Percentiles rank a stretch among this genome's conserved stretches.
These are phyloP conservation scores for Rhopalosiphum padi DNA, from an alignment of 1,140 invertebrate species.

Conservation along the genomic window DNA sequence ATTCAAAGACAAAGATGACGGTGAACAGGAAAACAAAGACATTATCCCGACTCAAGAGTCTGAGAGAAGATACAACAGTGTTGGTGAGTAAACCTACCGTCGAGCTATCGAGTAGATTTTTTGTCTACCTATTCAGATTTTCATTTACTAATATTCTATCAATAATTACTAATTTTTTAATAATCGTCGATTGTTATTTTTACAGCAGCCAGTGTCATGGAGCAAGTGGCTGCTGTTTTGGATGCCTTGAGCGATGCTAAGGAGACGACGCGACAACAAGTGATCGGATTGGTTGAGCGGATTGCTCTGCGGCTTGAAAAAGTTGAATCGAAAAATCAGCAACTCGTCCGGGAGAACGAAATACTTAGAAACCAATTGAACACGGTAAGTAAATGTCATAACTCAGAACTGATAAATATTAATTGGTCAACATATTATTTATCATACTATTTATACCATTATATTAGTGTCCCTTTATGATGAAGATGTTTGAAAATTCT, in stretches of 20 bases:
- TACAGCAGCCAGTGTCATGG: conserved; percentile 60
- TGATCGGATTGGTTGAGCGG: conserved; percentile 61
- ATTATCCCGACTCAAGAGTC: neutral
- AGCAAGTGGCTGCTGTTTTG: conserved; percentile 62
- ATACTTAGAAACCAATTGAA: conserved; percentile 50
- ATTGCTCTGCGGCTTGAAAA: conserved; percentile 60
- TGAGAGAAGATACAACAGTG: conserved; percentile 1
- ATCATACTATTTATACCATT: neutral
- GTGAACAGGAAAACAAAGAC: conserved; percentile 13
- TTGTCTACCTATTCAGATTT: neutral
- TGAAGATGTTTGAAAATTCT: neutral
- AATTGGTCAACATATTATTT: neutral
- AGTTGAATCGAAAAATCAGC: conserved; percentile 45
- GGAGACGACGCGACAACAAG: conserved; percentile 62
- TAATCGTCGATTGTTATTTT: neutral
- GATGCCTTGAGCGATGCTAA: conserved; percentile 62
- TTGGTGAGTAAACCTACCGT: neutral
- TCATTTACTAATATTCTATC: no score
- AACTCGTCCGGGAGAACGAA: conserved; percentile 41
- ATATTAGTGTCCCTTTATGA: neutral
- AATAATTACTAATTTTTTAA: neutral
- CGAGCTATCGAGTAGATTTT: neutral
- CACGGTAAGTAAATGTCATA: neutral
- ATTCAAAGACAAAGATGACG: conserved; percentile 17
- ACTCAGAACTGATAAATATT: neutral